A percentile compares a stretch with the other conserved stretches of the same genome.
phyloP scores from a whole-genome alignment of 2,888 invertebrate genomes.

The Rhagium mordax region DNA sequence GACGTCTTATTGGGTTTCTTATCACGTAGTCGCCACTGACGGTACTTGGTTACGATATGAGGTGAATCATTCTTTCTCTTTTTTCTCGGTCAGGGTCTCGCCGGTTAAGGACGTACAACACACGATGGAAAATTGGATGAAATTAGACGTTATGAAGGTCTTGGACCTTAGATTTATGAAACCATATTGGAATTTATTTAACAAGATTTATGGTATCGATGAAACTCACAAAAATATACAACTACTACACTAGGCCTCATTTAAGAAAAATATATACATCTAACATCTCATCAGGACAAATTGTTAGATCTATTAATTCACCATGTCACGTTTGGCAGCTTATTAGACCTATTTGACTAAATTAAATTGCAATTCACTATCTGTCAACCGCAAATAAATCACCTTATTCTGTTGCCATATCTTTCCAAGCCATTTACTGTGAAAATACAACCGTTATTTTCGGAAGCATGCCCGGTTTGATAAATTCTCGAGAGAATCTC shows the following conservation, averaged over 20 bases:
- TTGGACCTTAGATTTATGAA: neutral
- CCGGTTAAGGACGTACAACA: neutral
- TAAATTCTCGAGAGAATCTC: neutral
- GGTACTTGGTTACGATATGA: slow-evolving; percentile 14
- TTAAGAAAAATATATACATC: too few relatives aligned
- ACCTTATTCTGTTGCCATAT: too few relatives aligned
- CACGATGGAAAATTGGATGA: neutral
- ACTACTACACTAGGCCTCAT: too few relatives aligned
- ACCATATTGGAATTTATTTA: neutral
- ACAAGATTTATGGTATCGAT: too few relatives aligned
- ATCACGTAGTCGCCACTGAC: slow-evolving; percentile 21
- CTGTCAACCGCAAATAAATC: too few relatives aligned
- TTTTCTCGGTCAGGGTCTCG: slow-evolving; percentile 22
- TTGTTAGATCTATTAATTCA: too few relatives aligned
- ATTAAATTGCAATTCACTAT: too few relatives aligned
- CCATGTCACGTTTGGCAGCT: too few relatives aligned
- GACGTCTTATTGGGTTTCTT: slow-evolving; percentile 6
- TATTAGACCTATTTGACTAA: too few relatives aligned
- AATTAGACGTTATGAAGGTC: neutral
- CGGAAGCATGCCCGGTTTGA: neutral
- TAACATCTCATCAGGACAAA: too few relatives aligned
- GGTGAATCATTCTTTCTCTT: slow-evolving; percentile 20
- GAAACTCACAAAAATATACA: too few relatives aligned
- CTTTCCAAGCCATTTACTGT: neutral
- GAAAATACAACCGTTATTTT: neutral